Evolutionary conservation across 2,888 invertebrate species (phyloP).

Genomic region (Torymus tubicola): DNA sequence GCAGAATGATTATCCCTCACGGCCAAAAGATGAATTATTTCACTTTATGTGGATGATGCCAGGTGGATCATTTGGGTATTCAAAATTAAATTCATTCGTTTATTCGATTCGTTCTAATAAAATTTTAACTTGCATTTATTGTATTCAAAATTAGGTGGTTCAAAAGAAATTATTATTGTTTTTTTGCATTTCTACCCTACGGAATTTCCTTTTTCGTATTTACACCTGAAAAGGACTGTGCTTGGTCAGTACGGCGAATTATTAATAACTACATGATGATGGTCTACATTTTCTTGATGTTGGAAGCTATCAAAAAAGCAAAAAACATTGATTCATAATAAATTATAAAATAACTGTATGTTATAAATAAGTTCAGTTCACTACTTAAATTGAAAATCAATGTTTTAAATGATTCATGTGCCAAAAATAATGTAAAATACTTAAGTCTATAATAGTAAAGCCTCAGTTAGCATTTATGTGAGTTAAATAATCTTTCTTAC

Average conservation of each 20-base stretch:
- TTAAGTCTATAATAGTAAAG: no score
- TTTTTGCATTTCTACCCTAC: slow-evolving; percentile 64
- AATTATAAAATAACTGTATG: no score
- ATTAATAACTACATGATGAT: slow-evolving; percentile 68
- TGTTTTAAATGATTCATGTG: no score
- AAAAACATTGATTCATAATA: background rate
- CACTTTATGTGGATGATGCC: slow-evolving; percentile 61
- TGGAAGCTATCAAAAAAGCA: slow-evolving; percentile 63
- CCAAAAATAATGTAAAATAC: no score
- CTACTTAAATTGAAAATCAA: no score
- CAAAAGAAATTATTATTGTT: slow-evolving; percentile 62
- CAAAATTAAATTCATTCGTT: background rate
- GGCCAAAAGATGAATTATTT: slow-evolving; percentile 24
- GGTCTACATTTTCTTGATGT: slow-evolving; percentile 63
- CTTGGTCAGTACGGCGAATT: slow-evolving; percentile 62
- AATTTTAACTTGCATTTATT: no score
- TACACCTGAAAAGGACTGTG: slow-evolving; percentile 61
- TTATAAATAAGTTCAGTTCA: no score
- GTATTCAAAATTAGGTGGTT: slow-evolving; percentile 53
- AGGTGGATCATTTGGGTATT: slow-evolving; percentile 63
- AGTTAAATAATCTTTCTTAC: no score
- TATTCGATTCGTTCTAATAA: no score
- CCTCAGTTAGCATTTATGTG: no score
- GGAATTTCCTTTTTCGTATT: slow-evolving; percentile 60
- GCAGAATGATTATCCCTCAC: background rate